Base-by-base conservation (phyloP, 1,140 invertebrate species). In the Apis florea region DNA sequence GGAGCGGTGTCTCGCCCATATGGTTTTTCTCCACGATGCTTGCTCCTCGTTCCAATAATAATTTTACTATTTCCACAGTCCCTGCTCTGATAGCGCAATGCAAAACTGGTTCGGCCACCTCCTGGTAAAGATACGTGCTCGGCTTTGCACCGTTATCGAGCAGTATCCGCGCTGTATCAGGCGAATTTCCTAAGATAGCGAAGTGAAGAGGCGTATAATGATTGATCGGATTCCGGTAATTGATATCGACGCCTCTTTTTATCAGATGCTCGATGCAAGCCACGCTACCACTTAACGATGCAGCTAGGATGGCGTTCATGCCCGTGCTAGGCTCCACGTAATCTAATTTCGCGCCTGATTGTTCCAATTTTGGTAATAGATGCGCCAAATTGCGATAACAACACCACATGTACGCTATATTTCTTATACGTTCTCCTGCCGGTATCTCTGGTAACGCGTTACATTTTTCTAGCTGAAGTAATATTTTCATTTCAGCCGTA, bases 31-130 rank as follows among this genome's bases (percentile, higher is more conserved):
- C 92, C 53, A 94, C 94, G 26, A 94, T 92, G 84, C 95, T 95
- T 5, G 95, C 95, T 4, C 95, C 95, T 67, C 94, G 94, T 21
- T 95, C 93, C 64, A 96, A 89, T 53, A 97, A 89, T 40, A 96
- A 86, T 58, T 94, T 93, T 5, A 95, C 94, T 26, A 96, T 95
- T 71, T 95, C 94, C 13, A 94, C 90, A 10, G 94, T 93, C 82
- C 94, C 93, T 17, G 94, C 93, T 84, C 94, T 89, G 5, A 95
- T 93, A 0, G 95, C 95, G 84, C 94, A 95, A 79, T 95, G 95
- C 8, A 95, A 91, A 12, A 95, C 93, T 53, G 94, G 95, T 82
- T 94, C 95, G 15, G 89, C 78, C 0, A 81, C 51, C 9, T 85
- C 86, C 15, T 89, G 84, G 13, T 75, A 87, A n/a, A 73, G 82